These are phyloP conservation scores for Ceratosolen fusciceps DNA, from an alignment of 1,140 invertebrate genomes.

Conservation along the genomic window DNA sequence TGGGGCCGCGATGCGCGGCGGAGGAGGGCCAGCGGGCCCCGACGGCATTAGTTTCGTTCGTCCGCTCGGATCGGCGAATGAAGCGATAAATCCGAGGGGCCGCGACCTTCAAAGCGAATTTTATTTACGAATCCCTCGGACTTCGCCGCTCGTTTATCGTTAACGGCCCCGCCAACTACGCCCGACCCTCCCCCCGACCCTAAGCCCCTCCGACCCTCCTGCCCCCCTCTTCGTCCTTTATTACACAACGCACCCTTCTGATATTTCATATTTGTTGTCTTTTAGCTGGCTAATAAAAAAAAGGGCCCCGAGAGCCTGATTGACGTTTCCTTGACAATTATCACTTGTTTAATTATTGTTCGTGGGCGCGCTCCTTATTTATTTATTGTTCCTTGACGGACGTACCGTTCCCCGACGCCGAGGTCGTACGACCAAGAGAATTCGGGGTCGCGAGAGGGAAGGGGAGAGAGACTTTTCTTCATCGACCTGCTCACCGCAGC, in stretches of 20 bases:
- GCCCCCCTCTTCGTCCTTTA: not conserved
- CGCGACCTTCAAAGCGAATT: not conserved
- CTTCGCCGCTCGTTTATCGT: not conserved
- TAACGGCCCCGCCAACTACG: not conserved
- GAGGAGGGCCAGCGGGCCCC: constrained; percentile 5
- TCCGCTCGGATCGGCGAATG: constrained; percentile 13
- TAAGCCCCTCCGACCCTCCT: not conserved
- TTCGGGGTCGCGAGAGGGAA: too few relatives aligned
- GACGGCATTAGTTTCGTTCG: constrained; percentile 34
- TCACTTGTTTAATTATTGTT: not conserved
- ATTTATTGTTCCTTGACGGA: too few relatives aligned
- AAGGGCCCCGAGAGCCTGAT: too few relatives aligned
- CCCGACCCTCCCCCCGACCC: not conserved
- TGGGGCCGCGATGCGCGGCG: not conserved
- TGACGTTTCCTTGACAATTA: not conserved
- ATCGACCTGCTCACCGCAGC: too few relatives aligned
- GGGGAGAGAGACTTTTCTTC: too few relatives aligned
- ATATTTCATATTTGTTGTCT: not conserved
- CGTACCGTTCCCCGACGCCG: too few relatives aligned
- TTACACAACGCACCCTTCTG: not conserved
- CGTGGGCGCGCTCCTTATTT: too few relatives aligned
- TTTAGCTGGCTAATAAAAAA: too few relatives aligned
- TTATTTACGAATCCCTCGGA: constrained; percentile 20
- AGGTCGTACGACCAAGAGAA: too few relatives aligned
- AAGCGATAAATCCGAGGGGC: constrained; percentile 1